Evolutionary conservation across 23 tunicate species (phyloP), one percentile per base, ranked within the genome.

Genomic region (Pegea sp.): DNA sequence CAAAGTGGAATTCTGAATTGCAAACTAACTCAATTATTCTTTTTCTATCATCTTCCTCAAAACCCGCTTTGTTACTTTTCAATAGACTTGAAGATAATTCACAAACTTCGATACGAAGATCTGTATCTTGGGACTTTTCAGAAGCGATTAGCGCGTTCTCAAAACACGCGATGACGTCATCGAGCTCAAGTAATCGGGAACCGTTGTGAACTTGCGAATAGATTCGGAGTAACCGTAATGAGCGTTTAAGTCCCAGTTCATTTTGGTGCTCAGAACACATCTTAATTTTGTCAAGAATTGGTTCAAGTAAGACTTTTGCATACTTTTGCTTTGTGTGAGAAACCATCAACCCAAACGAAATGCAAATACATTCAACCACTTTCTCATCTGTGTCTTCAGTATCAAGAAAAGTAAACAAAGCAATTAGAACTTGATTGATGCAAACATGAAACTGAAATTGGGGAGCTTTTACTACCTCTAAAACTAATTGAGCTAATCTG

Each of bases 381-480:
- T 18, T 8, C 3, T 31, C n/a, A 8, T 21, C 51, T 20, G n/a
- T 13, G 22, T 22, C 20, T 3, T 30, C 20, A 18, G 42, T n/a
- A 13, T 70, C 52, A 11, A 72, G 31, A 52, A 65, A 70, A 1
- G 29, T 22, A 3, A 80, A 49, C 1, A 80, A 18, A 27, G 42
- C 51, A 24, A 69, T 84, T 28, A 84, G 29, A 30, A 74, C 38
- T 16, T 32, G 30, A 29, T 56, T 33, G 42, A 62, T 44, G 4
- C 49, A 18, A 4, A 76, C 63, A 34, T 84, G 67, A 44, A 84
- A 74, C 28, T 63, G 72, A 23, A 50, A 58, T 49, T 67, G 67
- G 5, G 75, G 31, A 19, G 61, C 28, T 57, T 64, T 74, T 4
- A 84, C 42, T 49, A 84, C 46, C 26, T 73, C 32, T 52, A 66